Evolutionary conservation across 2,113 vertebrate species (phyloP).

Genomic region (Octodon degus): DNA sequence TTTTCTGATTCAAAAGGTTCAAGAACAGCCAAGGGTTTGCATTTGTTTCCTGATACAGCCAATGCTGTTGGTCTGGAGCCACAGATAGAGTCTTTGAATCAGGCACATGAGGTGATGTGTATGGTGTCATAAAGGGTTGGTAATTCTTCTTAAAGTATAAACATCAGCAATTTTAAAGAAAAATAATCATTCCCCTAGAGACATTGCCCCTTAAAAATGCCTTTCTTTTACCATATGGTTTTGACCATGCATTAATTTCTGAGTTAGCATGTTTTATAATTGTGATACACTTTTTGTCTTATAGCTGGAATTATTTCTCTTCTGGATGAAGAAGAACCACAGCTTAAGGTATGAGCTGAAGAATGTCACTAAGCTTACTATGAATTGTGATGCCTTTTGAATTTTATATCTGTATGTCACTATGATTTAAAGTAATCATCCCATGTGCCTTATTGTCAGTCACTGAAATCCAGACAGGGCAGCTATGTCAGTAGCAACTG

Average conservation of each 20-base stretch:
- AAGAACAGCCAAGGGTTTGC: not conserved
- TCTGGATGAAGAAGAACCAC: conserved; percentile 98
- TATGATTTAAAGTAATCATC: conserved; percentile 36
- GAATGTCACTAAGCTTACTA: conserved; percentile 18
- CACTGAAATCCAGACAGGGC: not conserved
- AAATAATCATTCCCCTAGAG: conserved; percentile 40
- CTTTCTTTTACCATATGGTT: conserved; percentile 22
- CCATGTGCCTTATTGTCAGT: not conserved
- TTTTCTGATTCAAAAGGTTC: conserved; percentile 1
- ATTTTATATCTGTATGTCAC: conserved; percentile 10
- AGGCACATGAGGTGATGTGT: not conserved
- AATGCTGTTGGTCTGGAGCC: not conserved
- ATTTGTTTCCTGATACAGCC: conserved; percentile 41
- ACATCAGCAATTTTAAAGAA: conserved; percentile 52
- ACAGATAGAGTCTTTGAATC: conserved; percentile 4
- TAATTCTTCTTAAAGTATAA: conserved; percentile 17
- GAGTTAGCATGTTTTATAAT: conserved; percentile 17
- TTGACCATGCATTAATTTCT: conserved; percentile 33
- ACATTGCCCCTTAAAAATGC: not conserved
- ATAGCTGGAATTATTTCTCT: conserved; percentile 99
- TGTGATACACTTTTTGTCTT: conserved; percentile 77
- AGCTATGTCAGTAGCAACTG: not conserved
- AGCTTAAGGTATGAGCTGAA: conserved; percentile 94
- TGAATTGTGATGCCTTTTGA: conserved; percentile 14
- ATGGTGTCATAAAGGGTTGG: not conserved